Evolutionary conservation across 2,797 vertebrate species (phyloP), one percentile per base, ranked within the genome.

Genomic region (Meriones psammophilus): DNA sequence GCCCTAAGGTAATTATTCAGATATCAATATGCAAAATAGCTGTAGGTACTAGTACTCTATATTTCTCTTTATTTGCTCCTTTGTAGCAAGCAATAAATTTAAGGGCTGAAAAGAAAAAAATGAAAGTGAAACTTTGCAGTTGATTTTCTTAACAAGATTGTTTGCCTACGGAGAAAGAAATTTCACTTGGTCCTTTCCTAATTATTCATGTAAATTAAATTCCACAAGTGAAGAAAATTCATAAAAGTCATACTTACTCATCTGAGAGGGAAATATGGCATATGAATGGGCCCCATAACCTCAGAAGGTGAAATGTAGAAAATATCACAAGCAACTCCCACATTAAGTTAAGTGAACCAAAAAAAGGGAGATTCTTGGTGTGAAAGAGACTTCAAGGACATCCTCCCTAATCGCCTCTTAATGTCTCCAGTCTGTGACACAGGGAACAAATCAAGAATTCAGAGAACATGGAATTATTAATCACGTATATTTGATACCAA

Each of bases 381-480:
- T 98, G 98, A 99, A 99, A 98, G 98, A 98, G 98, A 98, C 97
- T 98, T 98, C 98, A 99, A 98, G 98, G 98, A 97, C 98, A 98
- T 97, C 98, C 98, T 98, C 98, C 98, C 98, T 98, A 98, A 98
- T 98, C 96, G 3, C 97, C 98, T 98, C 98, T 98, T 98, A 99
- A 99, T 98, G 98, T 98, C 98, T 98, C 80, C 33, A 97, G 97
- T 97, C 77, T 96, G 97, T 95, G 97, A 98, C 98, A 98, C 92
- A 92, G 98, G 98, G 98, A 98, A 98, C 98, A 98, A 98, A 98
- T 98, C 98, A 98, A 98, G 96, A 98, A 98, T 98, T 98, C 98
- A 98, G 96, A 97, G 98, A 98, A 98, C 98, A 93, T 94, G 90
- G 96, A 98, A 98, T 98, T 98, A 98, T 98, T 98, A 98, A 98